These are phyloP conservation scores for Protonemura montana DNA, from an alignment of 2,888 invertebrate genomes.

Conservation along the genomic window DNA sequence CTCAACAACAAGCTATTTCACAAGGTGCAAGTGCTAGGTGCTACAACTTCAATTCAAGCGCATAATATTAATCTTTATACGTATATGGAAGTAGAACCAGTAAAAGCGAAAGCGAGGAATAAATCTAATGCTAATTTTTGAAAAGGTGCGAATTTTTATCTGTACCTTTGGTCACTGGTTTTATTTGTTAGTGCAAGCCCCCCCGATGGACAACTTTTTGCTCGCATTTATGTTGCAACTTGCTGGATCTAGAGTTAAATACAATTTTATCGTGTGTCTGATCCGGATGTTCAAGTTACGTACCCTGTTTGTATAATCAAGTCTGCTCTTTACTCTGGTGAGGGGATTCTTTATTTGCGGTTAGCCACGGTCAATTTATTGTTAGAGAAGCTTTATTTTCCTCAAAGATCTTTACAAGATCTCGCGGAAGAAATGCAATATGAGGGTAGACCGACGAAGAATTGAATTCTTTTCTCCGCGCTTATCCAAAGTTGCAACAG, in stretches of 20 bases:
- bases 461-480: background rate
- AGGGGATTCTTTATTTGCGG: constrained; percentile 22
- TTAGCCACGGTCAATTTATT: constrained; percentile 34
- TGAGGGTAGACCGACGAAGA: background rate
- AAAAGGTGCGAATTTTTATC: background rate
- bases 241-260: background rate
- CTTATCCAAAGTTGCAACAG: background rate
- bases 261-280: background rate
- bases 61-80: background rate
- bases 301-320: constrained; percentile 12
- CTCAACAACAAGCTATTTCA: background rate
- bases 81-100: background rate
- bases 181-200: background rate
- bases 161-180: background rate
- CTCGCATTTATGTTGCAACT: background rate
- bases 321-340: background rate
- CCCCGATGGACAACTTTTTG: background rate
- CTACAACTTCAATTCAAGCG: background rate
- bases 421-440: background rate
- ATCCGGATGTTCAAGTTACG: background rate
- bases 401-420: constrained; percentile 19
- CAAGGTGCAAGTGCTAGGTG: background rate
- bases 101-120: background rate
- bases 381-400: constrained; percentile 14
- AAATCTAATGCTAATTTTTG: background rate